Conservation (phyloP, 2,888 invertebrate species). For the Heliconius sara region DNA sequence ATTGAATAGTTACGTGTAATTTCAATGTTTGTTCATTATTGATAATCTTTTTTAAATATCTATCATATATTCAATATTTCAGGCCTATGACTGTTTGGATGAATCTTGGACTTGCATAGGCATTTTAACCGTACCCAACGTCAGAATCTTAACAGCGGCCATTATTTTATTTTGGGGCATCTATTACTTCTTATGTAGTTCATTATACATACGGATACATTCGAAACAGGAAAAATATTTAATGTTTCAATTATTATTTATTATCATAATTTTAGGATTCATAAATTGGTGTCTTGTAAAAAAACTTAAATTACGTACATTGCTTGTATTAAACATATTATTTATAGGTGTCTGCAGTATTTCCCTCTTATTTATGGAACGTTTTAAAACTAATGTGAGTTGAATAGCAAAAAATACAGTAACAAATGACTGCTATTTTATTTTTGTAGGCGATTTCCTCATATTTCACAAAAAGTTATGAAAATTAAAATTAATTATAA, state of each 20-base stretch:
- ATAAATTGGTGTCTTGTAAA: constrained; percentile 59
- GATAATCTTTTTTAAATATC: too few species aligned
- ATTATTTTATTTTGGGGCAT: constrained; percentile 63
- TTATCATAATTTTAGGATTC: constrained; percentile 56
- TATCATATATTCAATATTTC: constrained; percentile 51
- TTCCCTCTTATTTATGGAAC: constrained; percentile 51
- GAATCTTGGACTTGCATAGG: constrained; percentile 67
- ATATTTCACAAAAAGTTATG: not conserved
- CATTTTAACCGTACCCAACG: constrained; percentile 65
- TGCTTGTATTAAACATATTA: constrained; percentile 61
- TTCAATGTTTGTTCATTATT: not conserved
- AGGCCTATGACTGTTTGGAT: constrained; percentile 73
- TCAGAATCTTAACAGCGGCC: constrained; percentile 58
- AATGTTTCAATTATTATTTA: constrained; percentile 57
- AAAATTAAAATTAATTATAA: not conserved
- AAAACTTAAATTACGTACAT: constrained; percentile 59
- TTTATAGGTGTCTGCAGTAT: constrained; percentile 61
- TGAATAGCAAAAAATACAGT: not conserved
- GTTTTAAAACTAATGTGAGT: constrained; percentile 49
- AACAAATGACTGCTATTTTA: constrained; percentile 25
- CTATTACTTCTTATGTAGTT: constrained; percentile 66
- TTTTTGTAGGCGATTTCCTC: constrained; percentile 16
- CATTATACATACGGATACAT: constrained; percentile 64
- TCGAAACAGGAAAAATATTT: constrained; percentile 52
- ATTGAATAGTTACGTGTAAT: not conserved